Percentiles rank a stretch among this genome's conserved stretches.
Evolutionary conservation across 2,113 vertebrate species (phyloP).

Genomic region (Platichthys flesus): DNA sequence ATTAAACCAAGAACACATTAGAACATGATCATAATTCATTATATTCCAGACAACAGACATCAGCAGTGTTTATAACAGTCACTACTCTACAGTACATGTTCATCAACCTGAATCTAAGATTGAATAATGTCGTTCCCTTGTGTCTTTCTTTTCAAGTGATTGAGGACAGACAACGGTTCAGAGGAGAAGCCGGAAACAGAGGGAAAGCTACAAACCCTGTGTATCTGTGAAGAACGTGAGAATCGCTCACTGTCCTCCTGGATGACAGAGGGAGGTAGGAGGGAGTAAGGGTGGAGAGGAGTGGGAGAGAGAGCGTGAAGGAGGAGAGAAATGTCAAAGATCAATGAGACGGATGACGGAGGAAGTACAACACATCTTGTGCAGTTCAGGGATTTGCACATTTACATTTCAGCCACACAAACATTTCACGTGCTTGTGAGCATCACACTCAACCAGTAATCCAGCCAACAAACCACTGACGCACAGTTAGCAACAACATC

Average conservation of each 20-base stretch:
- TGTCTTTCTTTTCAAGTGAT: background rate
- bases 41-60: background rate
- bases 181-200: slow-evolving; percentile 33
- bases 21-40: background rate
- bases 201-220: slow-evolving; percentile 87
- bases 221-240: slow-evolving; percentile 87
- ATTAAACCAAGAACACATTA: background rate
- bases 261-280: slow-evolving; percentile 16
- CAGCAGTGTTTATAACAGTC: background rate
- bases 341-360: slow-evolving; percentile 25
- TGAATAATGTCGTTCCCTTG: background rate
- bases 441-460: slow-evolving; percentile 8
- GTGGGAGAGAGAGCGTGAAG: slow-evolving; percentile 5
- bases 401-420: background rate
- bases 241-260: slow-evolving; percentile 97
- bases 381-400: background rate
- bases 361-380: background rate
- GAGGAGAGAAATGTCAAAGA: slow-evolving; percentile 52
- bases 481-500: background rate
- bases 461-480: background rate
- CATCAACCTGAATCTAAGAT: background rate
- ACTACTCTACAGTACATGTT: background rate
- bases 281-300: slow-evolving; percentile 37
- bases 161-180: background rate
- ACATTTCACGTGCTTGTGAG: background rate